phyloP scores from a whole-genome alignment of 1,140 invertebrate species.

The Gerris buenoi region DNA sequence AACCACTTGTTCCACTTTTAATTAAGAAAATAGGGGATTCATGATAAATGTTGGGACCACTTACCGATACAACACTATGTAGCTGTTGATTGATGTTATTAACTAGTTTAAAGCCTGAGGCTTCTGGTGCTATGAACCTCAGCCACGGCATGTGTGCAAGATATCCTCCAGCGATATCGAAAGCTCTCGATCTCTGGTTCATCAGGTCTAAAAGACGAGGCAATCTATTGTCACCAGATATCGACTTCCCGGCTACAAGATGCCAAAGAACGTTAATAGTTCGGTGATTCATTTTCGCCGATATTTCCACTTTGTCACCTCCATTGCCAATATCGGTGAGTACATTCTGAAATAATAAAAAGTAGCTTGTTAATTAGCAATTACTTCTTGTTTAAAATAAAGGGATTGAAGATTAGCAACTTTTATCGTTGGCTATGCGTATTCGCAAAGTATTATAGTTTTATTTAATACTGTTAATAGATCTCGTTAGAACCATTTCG shows the following conservation, averaged over 20 bases:
- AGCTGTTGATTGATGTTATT: conserved; percentile 43
- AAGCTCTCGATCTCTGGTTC: conserved; percentile 41
- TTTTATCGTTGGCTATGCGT: too few relatives aligned
- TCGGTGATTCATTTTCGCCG: too few relatives aligned
- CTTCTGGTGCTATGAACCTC: conserved; percentile 45
- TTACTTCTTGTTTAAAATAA: too few relatives aligned
- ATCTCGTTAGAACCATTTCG: too few relatives aligned
- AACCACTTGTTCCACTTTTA: too few relatives aligned
- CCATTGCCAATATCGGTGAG: neutral
- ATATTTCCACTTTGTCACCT: neutral
- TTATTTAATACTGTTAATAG: too few relatives aligned
- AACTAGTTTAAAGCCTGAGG: conserved; percentile 51
- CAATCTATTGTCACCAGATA: conserved; percentile 26
- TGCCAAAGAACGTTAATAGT: conserved; percentile 56
- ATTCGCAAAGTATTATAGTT: too few relatives aligned
- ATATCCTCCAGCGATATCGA: conserved; percentile 52
- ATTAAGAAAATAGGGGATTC: too few relatives aligned
- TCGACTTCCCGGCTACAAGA: conserved; percentile 45
- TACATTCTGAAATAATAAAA: too few relatives aligned
- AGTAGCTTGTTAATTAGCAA: too few relatives aligned
- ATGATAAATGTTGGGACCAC: too few relatives aligned
- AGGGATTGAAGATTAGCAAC: too few relatives aligned
- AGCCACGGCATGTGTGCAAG: conserved; percentile 53
- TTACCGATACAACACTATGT: conserved; percentile 37
- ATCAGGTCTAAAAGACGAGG: conserved; percentile 46